Percentiles rank a stretch among this genome's conserved stretches.
Evolutionary conservation across 2,113 vertebrate genomes (phyloP).

Genomic region (Meriones unguiculatus): DNA sequence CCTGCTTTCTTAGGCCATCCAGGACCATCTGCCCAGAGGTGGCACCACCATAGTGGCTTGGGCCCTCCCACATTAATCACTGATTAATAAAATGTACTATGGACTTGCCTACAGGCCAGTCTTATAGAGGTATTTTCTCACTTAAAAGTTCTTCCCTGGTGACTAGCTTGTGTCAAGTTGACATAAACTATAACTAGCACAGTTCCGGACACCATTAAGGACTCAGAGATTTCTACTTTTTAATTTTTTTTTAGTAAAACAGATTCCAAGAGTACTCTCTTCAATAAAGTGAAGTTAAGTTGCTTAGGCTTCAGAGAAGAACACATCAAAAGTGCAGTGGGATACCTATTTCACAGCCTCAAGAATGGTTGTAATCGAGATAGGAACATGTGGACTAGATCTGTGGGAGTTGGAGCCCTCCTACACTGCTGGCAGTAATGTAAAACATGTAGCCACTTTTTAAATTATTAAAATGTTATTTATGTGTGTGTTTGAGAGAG

Average conservation of each 20-base stretch:
- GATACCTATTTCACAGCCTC: not conserved
- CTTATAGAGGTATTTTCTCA: not conserved
- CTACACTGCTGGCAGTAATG: not conserved
- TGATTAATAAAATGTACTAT: not conserved
- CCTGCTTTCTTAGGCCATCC: not conserved
- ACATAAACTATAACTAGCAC: not conserved
- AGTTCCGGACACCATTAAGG: not conserved
- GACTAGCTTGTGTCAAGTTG: not conserved
- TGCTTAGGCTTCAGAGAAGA: constrained; percentile 40
- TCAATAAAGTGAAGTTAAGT: constrained; percentile 32
- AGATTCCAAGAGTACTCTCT: not conserved
- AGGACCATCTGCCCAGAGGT: not conserved
- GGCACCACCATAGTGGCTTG: too few species aligned
- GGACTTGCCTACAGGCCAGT: not conserved
- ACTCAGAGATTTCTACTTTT: too few species aligned
- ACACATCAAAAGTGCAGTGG: constrained; percentile 18
- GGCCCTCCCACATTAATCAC: not conserved
- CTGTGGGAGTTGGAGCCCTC: not conserved
- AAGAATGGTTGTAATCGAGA: not conserved
- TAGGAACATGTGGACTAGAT: not conserved
- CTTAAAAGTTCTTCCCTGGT: not conserved
- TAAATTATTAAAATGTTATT: not conserved
- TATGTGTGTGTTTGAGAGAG: not conserved
- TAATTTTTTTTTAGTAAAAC: constrained; percentile 40
- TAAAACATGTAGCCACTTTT: constrained; percentile 6